Conservation (phyloP, 2,888 invertebrate genomes). For the Sesia bembeciformis region DNA sequence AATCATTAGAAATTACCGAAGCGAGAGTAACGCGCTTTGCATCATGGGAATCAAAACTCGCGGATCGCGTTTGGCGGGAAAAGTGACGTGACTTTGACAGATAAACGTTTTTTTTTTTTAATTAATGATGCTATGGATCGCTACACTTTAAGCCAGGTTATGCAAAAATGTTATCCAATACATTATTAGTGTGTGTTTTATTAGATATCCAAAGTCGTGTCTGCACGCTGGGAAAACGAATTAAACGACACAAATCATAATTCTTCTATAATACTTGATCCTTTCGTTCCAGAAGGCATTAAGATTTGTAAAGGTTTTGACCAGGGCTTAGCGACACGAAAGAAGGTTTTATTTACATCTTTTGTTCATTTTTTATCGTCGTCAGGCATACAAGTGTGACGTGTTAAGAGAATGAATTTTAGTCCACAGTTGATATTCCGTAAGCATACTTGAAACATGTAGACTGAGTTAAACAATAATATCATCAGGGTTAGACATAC, state of each 20-base stretch:
- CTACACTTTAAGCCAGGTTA: neutral
- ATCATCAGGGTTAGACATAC: slow-evolving; percentile 38
- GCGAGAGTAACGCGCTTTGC: slow-evolving; percentile 36
- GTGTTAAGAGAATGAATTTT: neutral
- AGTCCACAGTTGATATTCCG: slow-evolving; percentile 31
- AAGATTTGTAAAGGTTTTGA: neutral
- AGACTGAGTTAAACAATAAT: slow-evolving; percentile 41
- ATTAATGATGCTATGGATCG: neutral
- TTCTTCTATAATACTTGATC: slow-evolving; percentile 41
- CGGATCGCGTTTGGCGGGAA: slow-evolving; percentile 49
- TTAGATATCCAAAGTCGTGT: slow-evolving; percentile 32
- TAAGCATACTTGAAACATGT: slow-evolving; percentile 25
- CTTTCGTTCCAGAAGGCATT: slow-evolving; percentile 23
- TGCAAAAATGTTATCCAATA: neutral
- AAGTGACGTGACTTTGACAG: slow-evolving; percentile 42
- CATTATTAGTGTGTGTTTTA: neutral
- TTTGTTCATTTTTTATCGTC: neutral
- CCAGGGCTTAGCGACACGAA: neutral
- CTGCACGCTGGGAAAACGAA: slow-evolving; percentile 44
- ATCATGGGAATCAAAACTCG: slow-evolving; percentile 50
- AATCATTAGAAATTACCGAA: slow-evolving; percentile 62
- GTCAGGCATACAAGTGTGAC: neutral
- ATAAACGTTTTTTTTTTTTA: slow-evolving; percentile 17
- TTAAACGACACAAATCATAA: slow-evolving; percentile 37
- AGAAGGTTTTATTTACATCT: neutral